Percentiles rank a stretch among this genome's conserved stretches.
phyloP scores from a whole-genome alignment of 2,797 vertebrate genomes.

The Chelonia mydas region DNA sequence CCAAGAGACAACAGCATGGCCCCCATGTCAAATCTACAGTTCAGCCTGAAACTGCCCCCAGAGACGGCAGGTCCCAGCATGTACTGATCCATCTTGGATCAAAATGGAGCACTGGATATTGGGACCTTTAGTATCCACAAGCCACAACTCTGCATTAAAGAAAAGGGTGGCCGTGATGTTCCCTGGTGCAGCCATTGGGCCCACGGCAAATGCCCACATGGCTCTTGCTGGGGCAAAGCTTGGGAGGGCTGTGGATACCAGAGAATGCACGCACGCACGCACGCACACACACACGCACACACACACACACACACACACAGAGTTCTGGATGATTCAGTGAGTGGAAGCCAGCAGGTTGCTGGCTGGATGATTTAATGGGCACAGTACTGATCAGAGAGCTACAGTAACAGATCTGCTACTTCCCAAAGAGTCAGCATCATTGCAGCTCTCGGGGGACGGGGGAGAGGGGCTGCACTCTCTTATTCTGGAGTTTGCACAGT shows the following conservation, averaged over 20 bases:
- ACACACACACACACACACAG: too few relatives aligned
- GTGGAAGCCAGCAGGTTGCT: neutral
- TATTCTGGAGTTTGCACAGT: neutral
- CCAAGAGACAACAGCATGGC: neutral
- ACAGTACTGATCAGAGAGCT: neutral
- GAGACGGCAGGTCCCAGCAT: neutral
- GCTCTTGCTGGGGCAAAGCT: neutral
- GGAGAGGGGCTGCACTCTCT: neutral
- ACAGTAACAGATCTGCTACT: neutral
- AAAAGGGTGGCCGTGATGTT: too few relatives aligned
- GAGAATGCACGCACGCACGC: accelerated
- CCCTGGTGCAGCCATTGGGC: neutral
- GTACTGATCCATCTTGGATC: too few relatives aligned
- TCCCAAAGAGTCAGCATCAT: neutral
- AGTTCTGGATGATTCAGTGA: neutral
- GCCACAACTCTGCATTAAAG: too few relatives aligned
- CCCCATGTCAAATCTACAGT: neutral
- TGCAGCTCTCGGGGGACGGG: neutral
- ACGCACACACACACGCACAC: too few relatives aligned
- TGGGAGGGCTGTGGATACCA: neutral
- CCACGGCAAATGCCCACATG: neutral
- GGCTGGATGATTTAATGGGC: neutral
- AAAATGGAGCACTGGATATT: neutral
- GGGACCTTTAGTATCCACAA: too few relatives aligned
- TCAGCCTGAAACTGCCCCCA: neutral